phyloP scores from a whole-genome alignment of 2,888 invertebrate genomes.

The Furcula furcula region DNA sequence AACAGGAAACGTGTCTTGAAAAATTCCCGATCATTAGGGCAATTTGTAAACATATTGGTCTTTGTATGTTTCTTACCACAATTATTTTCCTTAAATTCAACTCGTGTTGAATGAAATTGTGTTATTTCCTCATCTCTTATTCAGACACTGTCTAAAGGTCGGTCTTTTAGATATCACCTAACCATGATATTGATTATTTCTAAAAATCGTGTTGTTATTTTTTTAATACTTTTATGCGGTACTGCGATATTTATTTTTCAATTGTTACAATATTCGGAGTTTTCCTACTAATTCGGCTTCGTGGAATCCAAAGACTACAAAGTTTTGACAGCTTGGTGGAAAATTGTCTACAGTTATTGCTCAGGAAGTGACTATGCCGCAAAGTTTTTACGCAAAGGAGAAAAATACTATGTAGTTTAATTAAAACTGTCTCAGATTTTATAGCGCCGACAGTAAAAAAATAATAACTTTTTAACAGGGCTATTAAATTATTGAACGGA shows the following conservation, averaged over 20 bases:
- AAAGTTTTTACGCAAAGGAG: slow-evolving; percentile 12
- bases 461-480: slow-evolving; percentile 10
- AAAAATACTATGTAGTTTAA: slow-evolving; percentile 21
- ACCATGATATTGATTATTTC: neutral
- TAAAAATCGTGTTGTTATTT: neutral
- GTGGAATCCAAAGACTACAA: slow-evolving; percentile 8
- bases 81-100: slow-evolving; percentile 15
- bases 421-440: slow-evolving; percentile 14
- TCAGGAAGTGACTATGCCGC: slow-evolving; percentile 13
- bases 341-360: slow-evolving; percentile 22
- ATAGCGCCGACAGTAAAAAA: slow-evolving; percentile 7
- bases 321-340: slow-evolving; percentile 21
- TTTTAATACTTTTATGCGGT: neutral
- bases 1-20: slow-evolving; percentile 7
- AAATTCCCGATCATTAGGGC: slow-evolving; percentile 15
- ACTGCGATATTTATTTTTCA: neutral
- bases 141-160: neutral
- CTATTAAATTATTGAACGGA: slow-evolving; percentile 10
- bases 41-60: slow-evolving; percentile 28
- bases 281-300: slow-evolving; percentile 16
- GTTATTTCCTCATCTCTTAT: neutral
- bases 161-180: neutral
- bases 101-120: slow-evolving; percentile 5
- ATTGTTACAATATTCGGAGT: slow-evolving; percentile 16
- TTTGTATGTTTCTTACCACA: slow-evolving; percentile 20